Conservation (phyloP, 2,888 invertebrate species). For the Agapetus fuscipes region DNA sequence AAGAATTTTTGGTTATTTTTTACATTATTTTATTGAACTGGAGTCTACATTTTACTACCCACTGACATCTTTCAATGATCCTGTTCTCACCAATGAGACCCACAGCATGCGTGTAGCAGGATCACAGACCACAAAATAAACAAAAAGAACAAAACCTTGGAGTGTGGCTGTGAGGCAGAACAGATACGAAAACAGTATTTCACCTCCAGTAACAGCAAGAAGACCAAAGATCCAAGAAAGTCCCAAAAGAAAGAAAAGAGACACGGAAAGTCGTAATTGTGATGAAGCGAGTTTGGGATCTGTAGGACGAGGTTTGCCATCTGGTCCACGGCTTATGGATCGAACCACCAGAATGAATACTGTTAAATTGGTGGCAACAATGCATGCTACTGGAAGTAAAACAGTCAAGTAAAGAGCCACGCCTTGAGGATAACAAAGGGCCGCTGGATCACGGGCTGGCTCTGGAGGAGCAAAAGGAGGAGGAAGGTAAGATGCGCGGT, state of each 20-base stretch:
- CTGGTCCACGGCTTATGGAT: conserved; percentile 42
- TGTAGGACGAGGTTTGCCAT: conserved; percentile 38
- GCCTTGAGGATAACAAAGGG: conserved; percentile 46
- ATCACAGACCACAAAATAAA: conserved; percentile 51
- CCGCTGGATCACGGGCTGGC: conserved; percentile 15
- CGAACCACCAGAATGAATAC: conserved; percentile 46
- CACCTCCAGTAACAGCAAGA: conserved; percentile 39
- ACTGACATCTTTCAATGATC: conserved; percentile 10
- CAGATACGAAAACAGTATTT: conserved; percentile 47
- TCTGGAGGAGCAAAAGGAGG: conserved; percentile 19
- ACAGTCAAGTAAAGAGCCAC: conserved; percentile 39
- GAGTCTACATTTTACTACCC: too few relatives aligned
- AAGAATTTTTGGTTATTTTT: too few relatives aligned
- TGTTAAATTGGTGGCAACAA: conserved; percentile 42
- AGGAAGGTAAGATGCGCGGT: conserved; percentile 39
- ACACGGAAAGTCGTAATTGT: conserved; percentile 46
- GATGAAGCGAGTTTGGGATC: conserved; percentile 36
- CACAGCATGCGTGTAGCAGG: conserved; percentile 44
- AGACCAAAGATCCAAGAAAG: conserved; percentile 54
- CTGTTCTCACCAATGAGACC: conserved; percentile 31
- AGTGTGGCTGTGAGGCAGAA: conserved; percentile 54
- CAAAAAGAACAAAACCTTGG: conserved; percentile 52
- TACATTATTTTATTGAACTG: too few relatives aligned
- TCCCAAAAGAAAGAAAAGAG: conserved; percentile 51
- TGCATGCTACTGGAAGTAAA: conserved; percentile 42